Percentiles rank a stretch among this genome's conserved stretches.
Evolutionary conservation across 2,888 invertebrate species (phyloP).

Genomic region (Xiphydria camelus): DNA sequence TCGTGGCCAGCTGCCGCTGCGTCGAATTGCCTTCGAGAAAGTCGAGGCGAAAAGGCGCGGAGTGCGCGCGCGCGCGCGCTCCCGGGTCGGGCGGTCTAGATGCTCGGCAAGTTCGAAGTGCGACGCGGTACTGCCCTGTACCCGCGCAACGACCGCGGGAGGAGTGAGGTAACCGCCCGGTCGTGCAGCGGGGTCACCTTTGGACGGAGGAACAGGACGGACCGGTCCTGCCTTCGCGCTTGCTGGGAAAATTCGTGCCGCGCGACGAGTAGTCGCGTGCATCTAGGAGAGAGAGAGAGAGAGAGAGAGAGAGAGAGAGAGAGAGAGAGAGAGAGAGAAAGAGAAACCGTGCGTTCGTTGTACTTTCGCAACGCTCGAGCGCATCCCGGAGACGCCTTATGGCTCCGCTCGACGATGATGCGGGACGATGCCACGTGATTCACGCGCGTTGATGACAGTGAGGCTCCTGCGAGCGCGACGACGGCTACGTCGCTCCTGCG

Average conservation of each 20-base stretch:
- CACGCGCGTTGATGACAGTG: too few species aligned
- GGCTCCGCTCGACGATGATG: too few species aligned
- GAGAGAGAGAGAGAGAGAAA: conserved; percentile 8
- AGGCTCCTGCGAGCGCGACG: too few species aligned
- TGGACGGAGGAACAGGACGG: too few species aligned
- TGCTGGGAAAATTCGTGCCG: conserved; percentile 17
- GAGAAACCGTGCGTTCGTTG: conserved; percentile 7
- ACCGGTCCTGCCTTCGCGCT: conserved; percentile 9
- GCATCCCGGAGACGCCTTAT: too few species aligned
- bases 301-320: conserved; percentile 10
- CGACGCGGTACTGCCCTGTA: conserved; percentile 23
- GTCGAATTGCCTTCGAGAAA: neutral
- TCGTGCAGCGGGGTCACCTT: too few species aligned
- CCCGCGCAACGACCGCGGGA: conserved; percentile 22
- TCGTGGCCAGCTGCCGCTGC: neutral
- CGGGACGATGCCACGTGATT: too few species aligned
- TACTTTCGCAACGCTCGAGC: too few species aligned
- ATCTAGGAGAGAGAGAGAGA: conserved; percentile 6
- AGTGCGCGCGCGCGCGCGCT: neutral
- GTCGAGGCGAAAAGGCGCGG: neutral
- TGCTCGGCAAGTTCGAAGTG: too few species aligned
- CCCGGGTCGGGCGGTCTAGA: neutral
- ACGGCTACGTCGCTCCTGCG: too few species aligned
- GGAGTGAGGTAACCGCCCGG: too few species aligned
- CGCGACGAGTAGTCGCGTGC: conserved; percentile 11